Evolutionary conservation across 2,113 vertebrate genomes (phyloP).

Genomic region (Eonycteris spelaea): DNA sequence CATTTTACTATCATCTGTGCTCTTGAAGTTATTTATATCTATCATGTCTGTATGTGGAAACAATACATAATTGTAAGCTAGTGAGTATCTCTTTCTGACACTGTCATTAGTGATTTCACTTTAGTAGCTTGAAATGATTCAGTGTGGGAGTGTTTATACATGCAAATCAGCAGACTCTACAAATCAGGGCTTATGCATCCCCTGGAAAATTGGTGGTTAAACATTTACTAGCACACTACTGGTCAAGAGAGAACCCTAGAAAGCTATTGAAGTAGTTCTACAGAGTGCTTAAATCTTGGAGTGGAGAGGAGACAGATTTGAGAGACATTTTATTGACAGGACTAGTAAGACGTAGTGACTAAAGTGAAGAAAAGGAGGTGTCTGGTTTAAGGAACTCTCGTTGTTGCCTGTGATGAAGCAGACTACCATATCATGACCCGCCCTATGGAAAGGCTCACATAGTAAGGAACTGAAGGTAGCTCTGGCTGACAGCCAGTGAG

Average conservation of each 20-base stretch:
- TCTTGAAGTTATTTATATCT: not conserved
- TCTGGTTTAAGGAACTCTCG: not conserved
- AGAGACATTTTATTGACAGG: not conserved
- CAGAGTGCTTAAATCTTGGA: not conserved
- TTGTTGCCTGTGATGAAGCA: not conserved
- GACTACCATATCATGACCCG: not conserved
- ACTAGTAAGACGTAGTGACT: not conserved
- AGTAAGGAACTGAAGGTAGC: not conserved
- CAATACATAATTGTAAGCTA: not conserved
- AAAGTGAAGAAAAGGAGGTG: not conserved
- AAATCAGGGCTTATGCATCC: not conserved
- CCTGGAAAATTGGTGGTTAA: not conserved
- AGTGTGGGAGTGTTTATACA: not conserved
- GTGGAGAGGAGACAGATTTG: not conserved
- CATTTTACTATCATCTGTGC: not conserved
- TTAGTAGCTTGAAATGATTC: not conserved
- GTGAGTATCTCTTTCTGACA: not conserved
- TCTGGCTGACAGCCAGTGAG: not conserved
- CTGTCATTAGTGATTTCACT: not conserved
- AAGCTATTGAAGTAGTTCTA: not conserved
- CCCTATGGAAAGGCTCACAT: not conserved
- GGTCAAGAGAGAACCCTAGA: not conserved
- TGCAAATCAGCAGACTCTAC: not conserved
- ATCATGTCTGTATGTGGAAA: not conserved
- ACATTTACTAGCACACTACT: not conserved